Percentiles rank a stretch among this genome's conserved stretches.
Evolutionary conservation across 2,888 invertebrate genomes (phyloP).

Genomic region (Exephanes ischioxanthus): DNA sequence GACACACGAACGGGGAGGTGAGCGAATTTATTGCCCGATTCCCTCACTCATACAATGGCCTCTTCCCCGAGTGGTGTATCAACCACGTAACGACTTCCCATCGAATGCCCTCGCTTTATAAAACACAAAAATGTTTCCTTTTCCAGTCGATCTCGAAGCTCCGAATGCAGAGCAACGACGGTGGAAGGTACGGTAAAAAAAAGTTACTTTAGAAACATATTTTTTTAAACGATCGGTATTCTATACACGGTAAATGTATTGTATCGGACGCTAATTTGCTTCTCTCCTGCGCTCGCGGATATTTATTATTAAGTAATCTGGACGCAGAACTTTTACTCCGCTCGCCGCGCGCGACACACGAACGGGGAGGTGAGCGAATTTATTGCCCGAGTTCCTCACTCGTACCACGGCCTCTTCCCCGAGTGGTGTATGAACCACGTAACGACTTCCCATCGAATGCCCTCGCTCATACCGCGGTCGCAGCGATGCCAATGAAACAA

Average conservation of each 20-base stretch:
- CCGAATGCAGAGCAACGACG: background rate
- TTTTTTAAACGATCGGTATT: background rate
- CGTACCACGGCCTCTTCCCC: constrained; percentile 23
- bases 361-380: constrained; percentile 70
- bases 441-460: constrained; percentile 18
- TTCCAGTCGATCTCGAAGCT: background rate
- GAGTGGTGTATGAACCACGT: constrained; percentile 20
- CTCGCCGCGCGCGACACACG: constrained; percentile 64
- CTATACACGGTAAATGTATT: background rate
- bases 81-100: constrained; percentile 20
- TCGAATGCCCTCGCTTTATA: constrained; percentile 7
- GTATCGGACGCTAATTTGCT: constrained; percentile 78
- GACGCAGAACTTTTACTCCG: constrained; percentile 76
- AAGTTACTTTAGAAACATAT: background rate
- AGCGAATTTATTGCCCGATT: constrained; percentile 69
- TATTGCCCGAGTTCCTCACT: constrained; percentile 42
- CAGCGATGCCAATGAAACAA: background rate
- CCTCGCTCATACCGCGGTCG: background rate
- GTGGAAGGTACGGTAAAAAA: background rate
- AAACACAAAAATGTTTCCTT: background rate
- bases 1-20: constrained; percentile 60
- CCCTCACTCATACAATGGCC: constrained; percentile 31
- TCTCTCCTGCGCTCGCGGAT: constrained; percentile 78
- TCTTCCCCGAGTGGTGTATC: constrained; percentile 25
- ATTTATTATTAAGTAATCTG: constrained; percentile 81